Evolutionary conservation across 2,113 vertebrate species (phyloP).

Genomic region (Recurvirostra avosetta): DNA sequence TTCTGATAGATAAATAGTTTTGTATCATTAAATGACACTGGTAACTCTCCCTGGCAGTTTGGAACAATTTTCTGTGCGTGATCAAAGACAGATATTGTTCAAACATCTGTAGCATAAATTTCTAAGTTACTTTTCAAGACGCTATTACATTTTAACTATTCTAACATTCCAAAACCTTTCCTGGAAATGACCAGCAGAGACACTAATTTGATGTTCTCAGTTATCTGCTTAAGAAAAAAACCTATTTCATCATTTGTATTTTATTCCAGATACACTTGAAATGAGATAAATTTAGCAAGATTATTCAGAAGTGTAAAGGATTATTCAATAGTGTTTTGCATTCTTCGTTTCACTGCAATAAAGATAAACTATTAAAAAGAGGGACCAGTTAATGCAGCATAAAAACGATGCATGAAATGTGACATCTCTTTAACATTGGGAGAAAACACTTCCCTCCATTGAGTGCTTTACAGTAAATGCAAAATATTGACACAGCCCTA

Average conservation of each 20-base stretch:
- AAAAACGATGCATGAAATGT: constrained; percentile 75
- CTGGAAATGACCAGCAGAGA: neutral
- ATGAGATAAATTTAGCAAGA: constrained; percentile 29
- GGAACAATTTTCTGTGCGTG: neutral
- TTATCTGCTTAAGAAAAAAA: neutral
- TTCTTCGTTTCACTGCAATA: constrained; percentile 47
- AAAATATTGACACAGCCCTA: constrained; percentile 83
- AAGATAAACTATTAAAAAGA: constrained; percentile 57
- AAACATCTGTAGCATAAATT: neutral
- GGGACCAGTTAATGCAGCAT: constrained; percentile 55
- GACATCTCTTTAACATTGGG: constrained; percentile 77
- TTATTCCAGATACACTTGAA: constrained; percentile 61
- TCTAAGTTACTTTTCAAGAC: neutral
- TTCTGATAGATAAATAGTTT: constrained; percentile 13
- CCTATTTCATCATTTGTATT: constrained; percentile 19
- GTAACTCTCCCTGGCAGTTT: neutral
- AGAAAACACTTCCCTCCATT: constrained; percentile 72
- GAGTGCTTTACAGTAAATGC: constrained; percentile 76
- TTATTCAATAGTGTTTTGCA: constrained; percentile 48
- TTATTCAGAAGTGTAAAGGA: constrained; percentile 45
- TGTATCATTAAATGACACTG: neutral
- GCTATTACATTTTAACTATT: neutral
- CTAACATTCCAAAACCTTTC: neutral
- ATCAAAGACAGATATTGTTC: neutral
- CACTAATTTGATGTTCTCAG: neutral